Percentiles rank a stretch among this genome's conserved stretches.
Evolutionary conservation across 2,888 invertebrate species (phyloP).

Genomic region (Cheilosia variabilis): DNA sequence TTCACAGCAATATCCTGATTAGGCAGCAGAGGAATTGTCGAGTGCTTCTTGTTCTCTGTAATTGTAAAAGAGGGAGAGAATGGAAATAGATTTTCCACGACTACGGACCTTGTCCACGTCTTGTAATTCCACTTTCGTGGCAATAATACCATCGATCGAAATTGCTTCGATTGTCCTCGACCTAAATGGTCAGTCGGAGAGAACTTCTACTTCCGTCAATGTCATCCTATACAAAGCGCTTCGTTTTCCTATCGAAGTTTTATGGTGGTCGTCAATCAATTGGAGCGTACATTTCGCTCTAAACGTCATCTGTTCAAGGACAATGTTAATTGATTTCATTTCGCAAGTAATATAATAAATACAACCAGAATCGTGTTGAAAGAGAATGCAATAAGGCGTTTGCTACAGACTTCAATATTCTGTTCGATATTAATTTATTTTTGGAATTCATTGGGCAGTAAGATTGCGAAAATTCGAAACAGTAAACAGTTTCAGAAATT

Average conservation of each 20-base stretch:
- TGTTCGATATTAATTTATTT: slow-evolving; percentile 45
- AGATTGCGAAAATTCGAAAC: slow-evolving; percentile 14
- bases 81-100: slow-evolving; percentile 56
- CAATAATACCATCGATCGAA: slow-evolving; percentile 60
- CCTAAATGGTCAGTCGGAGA: slow-evolving; percentile 68
- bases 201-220: slow-evolving; percentile 65
- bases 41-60: slow-evolving; percentile 63
- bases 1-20: slow-evolving; percentile 59
- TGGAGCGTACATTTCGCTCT: slow-evolving; percentile 60
- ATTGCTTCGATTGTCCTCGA: slow-evolving; percentile 72
- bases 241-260: slow-evolving; percentile 46
- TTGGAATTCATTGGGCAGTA: background rate
- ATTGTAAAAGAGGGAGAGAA: slow-evolving; percentile 57
- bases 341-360: slow-evolving; percentile 55
- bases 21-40: slow-evolving; percentile 51
- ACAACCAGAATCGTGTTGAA: slow-evolving; percentile 45
- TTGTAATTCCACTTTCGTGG: slow-evolving; percentile 63
- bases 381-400: slow-evolving; percentile 66
- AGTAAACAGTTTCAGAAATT: slow-evolving; percentile 26
- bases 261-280: slow-evolving; percentile 71
- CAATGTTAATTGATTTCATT: slow-evolving; percentile 72
- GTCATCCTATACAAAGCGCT: slow-evolving; percentile 58
- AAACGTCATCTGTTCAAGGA: slow-evolving; percentile 70
- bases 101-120: slow-evolving; percentile 29
- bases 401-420: slow-evolving; percentile 42